These are phyloP conservation scores for Aptenodytes patagonicus DNA, from an alignment of 2,113 vertebrate genomes.

Conservation along the genomic window DNA sequence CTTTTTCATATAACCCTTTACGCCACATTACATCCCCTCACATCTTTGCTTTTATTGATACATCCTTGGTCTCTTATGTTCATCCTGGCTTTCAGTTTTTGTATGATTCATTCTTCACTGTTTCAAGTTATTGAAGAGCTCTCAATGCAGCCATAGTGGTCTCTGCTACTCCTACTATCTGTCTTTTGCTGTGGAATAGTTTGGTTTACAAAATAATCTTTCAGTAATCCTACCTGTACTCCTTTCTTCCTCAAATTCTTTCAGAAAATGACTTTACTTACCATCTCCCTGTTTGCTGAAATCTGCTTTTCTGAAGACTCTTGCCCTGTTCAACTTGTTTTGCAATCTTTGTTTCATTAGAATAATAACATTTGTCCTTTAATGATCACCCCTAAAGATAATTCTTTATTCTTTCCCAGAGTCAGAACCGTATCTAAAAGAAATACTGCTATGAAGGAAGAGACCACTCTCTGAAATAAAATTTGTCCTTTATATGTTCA, in stretches of 20 bases:
- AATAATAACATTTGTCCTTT: neutral
- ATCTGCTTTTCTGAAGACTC: neutral
- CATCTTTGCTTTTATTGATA: neutral
- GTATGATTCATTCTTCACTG: neutral
- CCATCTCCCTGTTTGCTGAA: neutral
- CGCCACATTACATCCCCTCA: neutral
- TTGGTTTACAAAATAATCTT: neutral
- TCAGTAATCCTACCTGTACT: neutral
- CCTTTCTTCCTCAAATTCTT: neutral
- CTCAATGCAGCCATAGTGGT: neutral
- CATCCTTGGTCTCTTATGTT: neutral
- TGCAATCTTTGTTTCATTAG: neutral
- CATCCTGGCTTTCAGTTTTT: neutral
- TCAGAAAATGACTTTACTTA: neutral
- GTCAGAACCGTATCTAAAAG: neutral
- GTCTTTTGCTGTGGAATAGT: neutral
- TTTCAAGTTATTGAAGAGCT: neutral
- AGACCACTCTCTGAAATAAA: neutral
- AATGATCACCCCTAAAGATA: neutral
- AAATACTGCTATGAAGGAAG: neutral
- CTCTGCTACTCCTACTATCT: neutral
- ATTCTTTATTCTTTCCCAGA: neutral
- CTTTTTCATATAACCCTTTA: neutral
- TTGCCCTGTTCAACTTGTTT: neutral
- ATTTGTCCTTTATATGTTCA: neutral